Conservation (phyloP, 1,140 invertebrate genomes). For the Drosophila ananassae region DNA sequence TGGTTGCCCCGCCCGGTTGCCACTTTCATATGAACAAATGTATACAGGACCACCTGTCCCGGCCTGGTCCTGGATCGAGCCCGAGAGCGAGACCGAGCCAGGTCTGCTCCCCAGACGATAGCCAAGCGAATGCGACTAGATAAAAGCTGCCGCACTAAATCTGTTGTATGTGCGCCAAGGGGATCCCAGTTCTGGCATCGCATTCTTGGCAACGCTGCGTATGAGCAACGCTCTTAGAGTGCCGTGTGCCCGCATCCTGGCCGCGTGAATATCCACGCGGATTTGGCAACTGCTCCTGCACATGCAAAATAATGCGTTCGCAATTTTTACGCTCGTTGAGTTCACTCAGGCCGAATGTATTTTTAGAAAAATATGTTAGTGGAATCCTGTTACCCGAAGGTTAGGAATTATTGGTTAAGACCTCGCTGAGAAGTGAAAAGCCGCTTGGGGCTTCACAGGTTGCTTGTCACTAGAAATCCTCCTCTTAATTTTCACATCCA, state of each 20-base stretch:
- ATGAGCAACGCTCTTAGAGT: constrained; percentile 52
- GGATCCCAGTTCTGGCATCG: constrained; percentile 28
- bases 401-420: neutral
- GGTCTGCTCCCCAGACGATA: constrained; percentile 54
- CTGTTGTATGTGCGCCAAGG: constrained; percentile 71
- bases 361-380: constrained; percentile 17
- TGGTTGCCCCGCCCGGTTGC: constrained; percentile 23
- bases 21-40: constrained; percentile 72
- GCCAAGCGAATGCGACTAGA: constrained; percentile 66
- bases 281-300: constrained; percentile 43
- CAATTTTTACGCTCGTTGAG: constrained; percentile 61
- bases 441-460: constrained; percentile 12
- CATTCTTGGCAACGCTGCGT: constrained; percentile 56
- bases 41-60: constrained; percentile 47
- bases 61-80: constrained; percentile 10
- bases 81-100: constrained; percentile 10
- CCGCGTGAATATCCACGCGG: constrained; percentile 5
- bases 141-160: constrained; percentile 73
- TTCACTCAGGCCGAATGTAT: constrained; percentile 63
- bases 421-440: too few species aligned
- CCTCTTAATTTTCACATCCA: neutral
- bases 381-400: constrained; percentile 35
- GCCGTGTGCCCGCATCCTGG: constrained; percentile 3
- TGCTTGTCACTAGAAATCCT: constrained; percentile 17
- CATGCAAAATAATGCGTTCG: constrained; percentile 72